A percentile compares a stretch with the other conserved stretches of the same genome.
Evolutionary conservation across 1,140 invertebrate species (phyloP).

Genomic region (Brachionus rubens): DNA sequence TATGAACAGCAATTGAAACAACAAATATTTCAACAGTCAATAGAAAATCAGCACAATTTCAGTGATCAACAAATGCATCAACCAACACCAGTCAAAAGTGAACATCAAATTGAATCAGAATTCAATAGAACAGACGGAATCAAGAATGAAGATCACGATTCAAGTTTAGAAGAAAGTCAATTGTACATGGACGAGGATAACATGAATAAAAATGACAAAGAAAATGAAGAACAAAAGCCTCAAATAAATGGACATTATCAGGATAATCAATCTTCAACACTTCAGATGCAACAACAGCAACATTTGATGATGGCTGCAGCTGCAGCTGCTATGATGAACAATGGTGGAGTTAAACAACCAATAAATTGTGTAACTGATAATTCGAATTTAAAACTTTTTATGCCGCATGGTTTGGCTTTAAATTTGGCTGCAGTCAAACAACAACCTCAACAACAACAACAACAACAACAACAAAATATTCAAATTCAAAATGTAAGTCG

Average conservation of each 20-base stretch:
- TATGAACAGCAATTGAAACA: constrained; percentile 19
- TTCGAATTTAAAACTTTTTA: constrained; percentile 4
- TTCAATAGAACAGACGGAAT: not conserved
- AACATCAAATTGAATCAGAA: not conserved
- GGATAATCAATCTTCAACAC: not conserved
- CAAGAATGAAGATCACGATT: not conserved
- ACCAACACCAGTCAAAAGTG: too few relatives aligned
- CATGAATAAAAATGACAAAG: not conserved
- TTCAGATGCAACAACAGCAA: constrained; percentile 12
- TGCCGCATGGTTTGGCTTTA: constrained; percentile 1
- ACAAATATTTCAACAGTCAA: constrained; percentile 21
- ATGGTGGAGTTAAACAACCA: not conserved
- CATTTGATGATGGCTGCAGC: constrained; percentile 17
- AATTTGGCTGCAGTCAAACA: not conserved
- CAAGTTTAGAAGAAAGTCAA: constrained; percentile 21
- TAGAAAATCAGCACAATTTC: not conserved
- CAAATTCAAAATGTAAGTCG: constrained; percentile 19
- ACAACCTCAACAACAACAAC: not conserved
- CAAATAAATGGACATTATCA: not conserved
- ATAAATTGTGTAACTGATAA: not conserved
- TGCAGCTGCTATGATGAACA: constrained; percentile 16
- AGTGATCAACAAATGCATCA: not conserved
- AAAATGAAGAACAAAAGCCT: constrained; percentile 13
- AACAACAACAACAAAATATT: not conserved
- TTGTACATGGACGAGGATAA: constrained; percentile 34